A percentile compares a stretch with the other conserved stretches of the same genome.
Evolutionary conservation across 2,888 invertebrate genomes (phyloP).

Genomic region (Oasisia sp.): DNA sequence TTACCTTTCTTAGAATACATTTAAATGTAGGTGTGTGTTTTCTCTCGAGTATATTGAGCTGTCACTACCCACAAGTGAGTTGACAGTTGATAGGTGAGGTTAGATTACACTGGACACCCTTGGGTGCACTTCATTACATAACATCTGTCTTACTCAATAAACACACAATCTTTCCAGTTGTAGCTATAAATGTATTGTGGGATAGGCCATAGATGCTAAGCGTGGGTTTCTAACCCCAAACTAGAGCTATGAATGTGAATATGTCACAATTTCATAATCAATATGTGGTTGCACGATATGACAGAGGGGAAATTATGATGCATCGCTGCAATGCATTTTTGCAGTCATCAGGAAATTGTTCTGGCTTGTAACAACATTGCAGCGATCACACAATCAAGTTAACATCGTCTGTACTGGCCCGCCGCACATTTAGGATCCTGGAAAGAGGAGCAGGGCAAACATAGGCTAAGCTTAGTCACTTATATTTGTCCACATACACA

Average conservation of each 20-base stretch:
- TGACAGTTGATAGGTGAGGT: too few relatives aligned
- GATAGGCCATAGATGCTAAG: background rate
- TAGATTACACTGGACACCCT: too few relatives aligned
- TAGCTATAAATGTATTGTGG: background rate
- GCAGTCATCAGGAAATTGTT: background rate
- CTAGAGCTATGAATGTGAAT: background rate
- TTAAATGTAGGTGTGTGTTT: too few relatives aligned
- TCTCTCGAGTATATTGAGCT: too few relatives aligned
- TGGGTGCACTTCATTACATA: too few relatives aligned
- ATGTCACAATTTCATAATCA: background rate
- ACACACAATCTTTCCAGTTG: background rate
- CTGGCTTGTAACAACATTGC: background rate
- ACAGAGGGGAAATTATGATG: background rate
- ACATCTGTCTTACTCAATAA: background rate
- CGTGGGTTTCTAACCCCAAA: background rate
- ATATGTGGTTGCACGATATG: background rate
- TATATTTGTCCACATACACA: too few relatives aligned
- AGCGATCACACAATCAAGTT: background rate
- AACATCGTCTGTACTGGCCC: background rate
- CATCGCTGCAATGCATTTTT: background rate
- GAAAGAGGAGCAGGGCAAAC: too few relatives aligned
- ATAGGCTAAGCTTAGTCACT: too few relatives aligned
- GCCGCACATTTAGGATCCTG: too few relatives aligned
- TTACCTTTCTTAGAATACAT: too few relatives aligned
- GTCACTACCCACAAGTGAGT: too few relatives aligned